Conservation (phyloP, 1,140 invertebrate genomes). For the Lepeophtheirus salmonis region DNA sequence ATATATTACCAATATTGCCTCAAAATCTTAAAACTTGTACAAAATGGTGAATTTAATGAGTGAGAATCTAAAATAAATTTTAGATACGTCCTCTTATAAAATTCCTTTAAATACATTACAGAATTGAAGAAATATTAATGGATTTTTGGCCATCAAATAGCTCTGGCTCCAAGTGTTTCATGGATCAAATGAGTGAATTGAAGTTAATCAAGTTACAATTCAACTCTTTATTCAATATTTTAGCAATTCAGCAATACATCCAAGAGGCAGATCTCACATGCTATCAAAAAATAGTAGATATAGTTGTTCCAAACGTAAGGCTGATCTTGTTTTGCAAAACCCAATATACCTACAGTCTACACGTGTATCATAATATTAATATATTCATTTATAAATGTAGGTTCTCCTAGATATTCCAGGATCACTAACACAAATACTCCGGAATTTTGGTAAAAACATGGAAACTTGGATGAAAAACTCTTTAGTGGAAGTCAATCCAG, state of each 20-base stretch:
- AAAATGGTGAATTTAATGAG: background rate
- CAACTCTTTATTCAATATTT: background rate
- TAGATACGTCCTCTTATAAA: background rate
- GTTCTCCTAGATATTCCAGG: conserved; percentile 30
- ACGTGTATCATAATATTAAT: no score
- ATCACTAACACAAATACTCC: conserved; percentile 73
- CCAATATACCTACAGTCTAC: no score
- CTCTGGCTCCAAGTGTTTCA: background rate
- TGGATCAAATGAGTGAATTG: background rate
- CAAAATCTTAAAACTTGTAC: background rate
- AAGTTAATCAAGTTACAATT: background rate
- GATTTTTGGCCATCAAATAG: background rate
- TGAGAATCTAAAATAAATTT: background rate
- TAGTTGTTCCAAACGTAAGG: background rate
- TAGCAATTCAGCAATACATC: background rate
- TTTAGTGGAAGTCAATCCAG: background rate
- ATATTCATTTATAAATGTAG: no score
- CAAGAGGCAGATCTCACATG: background rate
- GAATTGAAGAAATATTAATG: background rate
- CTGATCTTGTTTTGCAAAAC: no score
- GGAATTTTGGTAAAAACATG: conserved; percentile 64
- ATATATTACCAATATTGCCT: background rate
- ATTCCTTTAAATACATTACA: background rate
- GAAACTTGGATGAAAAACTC: conserved; percentile 12
- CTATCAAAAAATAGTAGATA: background rate